Evolutionary conservation across 37 sponge, comb jelly and placozoan genomes (phyloP).

Genomic region (Halisarca cf. caerulea): DNA sequence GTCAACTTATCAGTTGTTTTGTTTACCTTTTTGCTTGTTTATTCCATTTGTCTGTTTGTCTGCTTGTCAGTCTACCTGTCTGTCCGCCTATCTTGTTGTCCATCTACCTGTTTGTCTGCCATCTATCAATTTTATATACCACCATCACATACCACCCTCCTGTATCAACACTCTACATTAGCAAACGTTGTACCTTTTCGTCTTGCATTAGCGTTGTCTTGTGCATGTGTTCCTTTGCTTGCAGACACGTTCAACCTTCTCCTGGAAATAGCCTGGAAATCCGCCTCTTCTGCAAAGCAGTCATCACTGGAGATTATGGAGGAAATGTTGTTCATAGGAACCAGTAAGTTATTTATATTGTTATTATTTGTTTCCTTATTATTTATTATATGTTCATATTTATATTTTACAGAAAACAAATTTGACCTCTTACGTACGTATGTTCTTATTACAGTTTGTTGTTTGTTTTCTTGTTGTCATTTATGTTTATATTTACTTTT

Average conservation of each 20-base stretch:
- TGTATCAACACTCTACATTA: too few species aligned
- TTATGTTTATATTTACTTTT: too few species aligned
- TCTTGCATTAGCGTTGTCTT: neutral
- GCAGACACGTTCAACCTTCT: constrained; percentile 47
- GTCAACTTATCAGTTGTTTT: too few species aligned
- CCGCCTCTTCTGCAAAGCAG: neutral
- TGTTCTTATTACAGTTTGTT: neutral
- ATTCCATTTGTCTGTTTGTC: too few species aligned
- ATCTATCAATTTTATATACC: too few species aligned
- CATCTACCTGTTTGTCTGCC: too few species aligned
- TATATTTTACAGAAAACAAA: neutral
- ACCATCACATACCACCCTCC: too few species aligned
- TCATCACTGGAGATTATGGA: constrained; percentile 29
- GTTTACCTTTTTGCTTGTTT: too few species aligned
- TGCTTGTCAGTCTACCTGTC: too few species aligned
- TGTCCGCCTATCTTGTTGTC: too few species aligned
- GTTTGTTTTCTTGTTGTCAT: neutral
- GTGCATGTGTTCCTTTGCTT: neutral
- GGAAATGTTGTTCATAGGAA: constrained; percentile 51
- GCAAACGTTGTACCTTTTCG: too few species aligned
- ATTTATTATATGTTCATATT: neutral
- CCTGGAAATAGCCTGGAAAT: neutral
- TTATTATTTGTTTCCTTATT: neutral
- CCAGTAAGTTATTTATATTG: constrained; percentile 31
- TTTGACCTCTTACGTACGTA: neutral